phyloP scores from a whole-genome alignment of 1,140 invertebrate genomes.

The Nilaparvata lugens region DNA sequence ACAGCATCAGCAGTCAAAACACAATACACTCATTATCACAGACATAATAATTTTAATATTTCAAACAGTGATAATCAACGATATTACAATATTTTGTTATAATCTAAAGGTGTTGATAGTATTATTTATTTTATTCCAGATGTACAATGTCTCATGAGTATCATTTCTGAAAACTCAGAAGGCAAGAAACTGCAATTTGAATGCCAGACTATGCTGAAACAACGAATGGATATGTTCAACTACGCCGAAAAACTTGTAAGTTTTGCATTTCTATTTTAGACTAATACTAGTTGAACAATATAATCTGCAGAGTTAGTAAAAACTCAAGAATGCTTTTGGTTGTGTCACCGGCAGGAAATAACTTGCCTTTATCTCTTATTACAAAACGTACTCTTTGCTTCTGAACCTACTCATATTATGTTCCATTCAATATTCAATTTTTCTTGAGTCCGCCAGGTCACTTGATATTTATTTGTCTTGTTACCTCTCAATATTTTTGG shows the following conservation, averaged over 20 bases:
- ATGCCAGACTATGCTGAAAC: constrained; percentile 66
- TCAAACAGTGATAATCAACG: too few species aligned
- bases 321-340: not conserved
- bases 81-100: constrained; percentile 5
- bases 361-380: not conserved
- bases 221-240: constrained; percentile 80
- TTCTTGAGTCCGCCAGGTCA: too few species aligned
- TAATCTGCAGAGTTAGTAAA: not conserved
- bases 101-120: not conserved
- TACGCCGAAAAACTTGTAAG: constrained; percentile 65
- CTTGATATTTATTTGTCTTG: too few species aligned
- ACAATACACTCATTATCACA: too few species aligned
- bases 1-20: too few species aligned
- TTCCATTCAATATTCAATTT: not conserved
- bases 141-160: constrained; percentile 68
- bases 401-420: not conserved
- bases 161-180: constrained; percentile 49
- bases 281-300: not conserved
- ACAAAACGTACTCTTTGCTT: not conserved
- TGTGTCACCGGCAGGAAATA: not conserved
- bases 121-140: constrained; percentile 46
- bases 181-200: constrained; percentile 58
- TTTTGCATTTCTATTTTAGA: constrained; percentile 22
- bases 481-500: too few species aligned
- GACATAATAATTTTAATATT: too few species aligned